Percentiles rank a stretch among this genome's conserved stretches.
These are phyloP conservation scores for Lophotis ruficrista DNA, from an alignment of 2,113 vertebrate genomes.

Conservation along the genomic window DNA sequence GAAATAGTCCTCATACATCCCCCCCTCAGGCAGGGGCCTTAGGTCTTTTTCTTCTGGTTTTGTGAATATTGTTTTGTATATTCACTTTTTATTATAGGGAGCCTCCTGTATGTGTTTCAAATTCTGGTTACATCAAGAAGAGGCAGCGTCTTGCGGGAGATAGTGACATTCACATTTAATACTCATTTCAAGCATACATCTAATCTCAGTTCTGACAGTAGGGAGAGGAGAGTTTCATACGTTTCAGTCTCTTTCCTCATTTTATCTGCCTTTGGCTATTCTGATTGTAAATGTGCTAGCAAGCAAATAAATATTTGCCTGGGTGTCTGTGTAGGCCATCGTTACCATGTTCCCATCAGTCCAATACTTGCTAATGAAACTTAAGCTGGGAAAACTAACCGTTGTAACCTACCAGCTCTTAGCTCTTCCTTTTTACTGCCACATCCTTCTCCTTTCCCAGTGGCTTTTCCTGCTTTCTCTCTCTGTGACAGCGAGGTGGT, in stretches of 20 bases:
- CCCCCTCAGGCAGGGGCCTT: fast-evolving
- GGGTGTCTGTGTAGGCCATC: not conserved
- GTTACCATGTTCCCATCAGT: not conserved
- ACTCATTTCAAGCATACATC: not conserved
- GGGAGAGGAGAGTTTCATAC: not conserved
- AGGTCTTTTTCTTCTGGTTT: not conserved
- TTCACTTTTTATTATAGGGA: not conserved
- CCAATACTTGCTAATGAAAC: not conserved
- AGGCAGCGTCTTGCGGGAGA: not conserved
- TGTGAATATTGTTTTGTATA: not conserved
- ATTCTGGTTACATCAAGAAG: not conserved
- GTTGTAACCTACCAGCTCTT: not conserved
- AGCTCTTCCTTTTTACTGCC: not conserved
- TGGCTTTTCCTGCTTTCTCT: not conserved
- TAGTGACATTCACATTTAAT: not conserved
- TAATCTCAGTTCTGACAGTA: not conserved
- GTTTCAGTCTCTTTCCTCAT: not conserved
- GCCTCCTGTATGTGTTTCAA: not conserved
- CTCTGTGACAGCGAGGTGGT: not conserved
- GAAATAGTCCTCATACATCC: not conserved
- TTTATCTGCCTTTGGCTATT: not conserved
- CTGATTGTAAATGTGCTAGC: not conserved
- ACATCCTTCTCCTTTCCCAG: not conserved
- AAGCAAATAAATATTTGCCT: not conserved
- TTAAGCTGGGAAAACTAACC: not conserved